Percentiles rank a stretch among this genome's conserved stretches.
These are phyloP conservation scores for Pocillopora grandis DNA, from an alignment of 92 coral and sea anemone species.

Conservation along the genomic window DNA sequence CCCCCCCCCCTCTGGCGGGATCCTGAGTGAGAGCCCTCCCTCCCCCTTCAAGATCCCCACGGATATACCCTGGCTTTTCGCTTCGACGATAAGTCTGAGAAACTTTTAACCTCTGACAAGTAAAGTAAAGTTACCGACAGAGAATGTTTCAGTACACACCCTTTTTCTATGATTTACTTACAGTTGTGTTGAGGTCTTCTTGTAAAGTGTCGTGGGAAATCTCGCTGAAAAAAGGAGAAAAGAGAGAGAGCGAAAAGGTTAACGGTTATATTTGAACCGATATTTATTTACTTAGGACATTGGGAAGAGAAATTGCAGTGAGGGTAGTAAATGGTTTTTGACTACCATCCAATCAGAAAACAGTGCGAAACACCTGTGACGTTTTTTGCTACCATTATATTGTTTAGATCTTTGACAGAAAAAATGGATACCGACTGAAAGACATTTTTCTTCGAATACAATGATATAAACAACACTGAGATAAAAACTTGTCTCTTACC, in stretches of 20 bases:
- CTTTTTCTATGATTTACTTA: slow-evolving; percentile 25
- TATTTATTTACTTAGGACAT: neutral
- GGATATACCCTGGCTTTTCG: too few species aligned
- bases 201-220: slow-evolving; percentile 83
- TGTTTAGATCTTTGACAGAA: neutral
- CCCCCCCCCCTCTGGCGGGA: too few species aligned
- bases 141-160: too few species aligned
- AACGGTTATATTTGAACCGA: neutral
- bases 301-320: neutral
- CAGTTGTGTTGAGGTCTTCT: slow-evolving; percentile 81
- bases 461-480: neutral
- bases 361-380: neutral
- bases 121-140: too few species aligned
- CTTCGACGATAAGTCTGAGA: too few species aligned
- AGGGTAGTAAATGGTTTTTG: neutral
- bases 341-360: neutral
- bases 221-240: slow-evolving; percentile 51
- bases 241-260: too few species aligned
- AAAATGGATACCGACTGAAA: neutral
- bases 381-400: neutral
- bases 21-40: too few species aligned
- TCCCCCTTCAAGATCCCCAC: too few species aligned
- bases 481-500: slow-evolving; percentile 44
- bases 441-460: neutral
- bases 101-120: too few species aligned